Percentiles rank a stretch among this genome's conserved stretches.
Evolutionary conservation across 1,140 invertebrate species (phyloP).

Genomic region (Gryllus bimaculatus): DNA sequence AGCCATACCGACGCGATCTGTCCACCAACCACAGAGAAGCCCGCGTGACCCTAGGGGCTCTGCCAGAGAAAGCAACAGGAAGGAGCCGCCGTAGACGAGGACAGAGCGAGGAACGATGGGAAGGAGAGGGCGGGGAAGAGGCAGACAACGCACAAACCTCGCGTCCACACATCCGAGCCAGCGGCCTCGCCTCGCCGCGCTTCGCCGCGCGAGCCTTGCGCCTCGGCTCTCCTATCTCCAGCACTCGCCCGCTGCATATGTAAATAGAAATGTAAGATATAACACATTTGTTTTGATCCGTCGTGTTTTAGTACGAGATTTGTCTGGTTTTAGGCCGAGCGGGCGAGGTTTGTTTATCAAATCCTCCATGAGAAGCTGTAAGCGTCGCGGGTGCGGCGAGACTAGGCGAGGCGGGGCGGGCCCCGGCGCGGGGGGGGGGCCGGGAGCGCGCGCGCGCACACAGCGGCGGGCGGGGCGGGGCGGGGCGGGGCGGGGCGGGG

Average conservation of each 20-base stretch:
- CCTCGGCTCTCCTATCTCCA: background rate
- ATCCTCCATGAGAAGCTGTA: background rate
- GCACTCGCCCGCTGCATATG: background rate
- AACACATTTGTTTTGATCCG: background rate
- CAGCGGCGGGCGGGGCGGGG: too few species aligned
- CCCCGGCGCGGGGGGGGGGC: too few species aligned
- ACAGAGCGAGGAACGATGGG: background rate
- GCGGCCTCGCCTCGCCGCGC: background rate
- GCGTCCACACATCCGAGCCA: background rate
- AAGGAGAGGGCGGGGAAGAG: background rate
- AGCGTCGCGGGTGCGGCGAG: background rate
- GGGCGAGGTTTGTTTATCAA: background rate
- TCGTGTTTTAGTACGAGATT: slow-evolving; percentile 4
- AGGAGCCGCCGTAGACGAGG: background rate
- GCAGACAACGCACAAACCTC: too few species aligned
- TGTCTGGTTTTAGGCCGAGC: background rate
- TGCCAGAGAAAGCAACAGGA: background rate
- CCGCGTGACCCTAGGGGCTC: too few species aligned
- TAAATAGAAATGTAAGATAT: slow-evolving; percentile 6
- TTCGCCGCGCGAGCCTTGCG: too few species aligned
- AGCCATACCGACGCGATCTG: too few species aligned
- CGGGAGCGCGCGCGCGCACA: too few species aligned
- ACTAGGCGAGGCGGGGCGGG: too few species aligned
- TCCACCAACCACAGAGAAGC: too few species aligned
- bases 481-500: too few species aligned